Evolutionary conservation across 2,113 vertebrate species (phyloP).

Genomic region (Emydura subglobosa): DNA sequence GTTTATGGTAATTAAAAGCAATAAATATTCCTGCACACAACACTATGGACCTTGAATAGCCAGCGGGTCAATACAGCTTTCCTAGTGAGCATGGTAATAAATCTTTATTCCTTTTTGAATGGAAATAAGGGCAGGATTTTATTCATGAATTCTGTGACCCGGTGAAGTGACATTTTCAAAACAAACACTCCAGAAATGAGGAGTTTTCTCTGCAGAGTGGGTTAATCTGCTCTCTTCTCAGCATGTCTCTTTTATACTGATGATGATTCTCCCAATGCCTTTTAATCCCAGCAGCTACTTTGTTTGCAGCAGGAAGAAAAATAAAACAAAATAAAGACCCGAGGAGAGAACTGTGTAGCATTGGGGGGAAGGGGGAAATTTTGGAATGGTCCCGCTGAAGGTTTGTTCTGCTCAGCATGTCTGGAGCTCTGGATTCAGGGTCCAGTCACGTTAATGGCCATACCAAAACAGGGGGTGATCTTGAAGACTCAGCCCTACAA

Average conservation of each 20-base stretch:
- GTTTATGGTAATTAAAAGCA: conserved; percentile 85
- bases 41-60: conserved; percentile 75
- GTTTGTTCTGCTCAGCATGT: background rate
- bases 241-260: conserved; percentile 7
- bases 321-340: background rate
- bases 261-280: conserved; percentile 8
- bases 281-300: conserved; percentile 58
- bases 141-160: conserved; percentile 80
- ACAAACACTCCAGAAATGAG: conserved; percentile 70
- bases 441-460: accelerated
- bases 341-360: accelerated
- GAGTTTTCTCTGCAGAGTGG: conserved; percentile 66
- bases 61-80: conserved; percentile 80
- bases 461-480: background rate
- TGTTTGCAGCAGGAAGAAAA: background rate
- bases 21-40: conserved; percentile 80
- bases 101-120: conserved; percentile 82
- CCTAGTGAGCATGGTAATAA: conserved; percentile 79
- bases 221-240: conserved; percentile 59
- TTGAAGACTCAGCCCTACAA: conserved; percentile 1
- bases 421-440: background rate
- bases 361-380: background rate
- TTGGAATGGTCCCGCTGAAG: background rate
- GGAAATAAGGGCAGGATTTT: conserved; percentile 75
- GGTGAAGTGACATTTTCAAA: conserved; percentile 75